These are phyloP conservation scores for Ctenopoma multispine DNA, from an alignment of 2,797 vertebrate species.

Conservation along the genomic window DNA sequence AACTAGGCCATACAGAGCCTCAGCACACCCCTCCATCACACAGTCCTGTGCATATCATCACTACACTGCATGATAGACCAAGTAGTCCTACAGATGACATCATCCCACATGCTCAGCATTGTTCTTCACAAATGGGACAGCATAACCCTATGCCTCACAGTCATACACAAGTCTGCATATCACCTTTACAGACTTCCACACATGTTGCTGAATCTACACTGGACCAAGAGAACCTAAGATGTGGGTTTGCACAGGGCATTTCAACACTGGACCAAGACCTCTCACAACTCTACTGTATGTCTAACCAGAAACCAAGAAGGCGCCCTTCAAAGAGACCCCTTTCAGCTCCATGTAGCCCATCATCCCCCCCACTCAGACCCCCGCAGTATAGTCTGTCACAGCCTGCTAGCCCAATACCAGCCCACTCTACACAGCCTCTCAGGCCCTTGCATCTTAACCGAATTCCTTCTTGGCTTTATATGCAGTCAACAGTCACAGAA, in stretches of 20 bases:
- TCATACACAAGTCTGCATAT: conserved; percentile 24
- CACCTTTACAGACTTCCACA: conserved; percentile 25
- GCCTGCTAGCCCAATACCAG: conserved; percentile 57
- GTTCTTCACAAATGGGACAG: neutral
- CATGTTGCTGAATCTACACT: conserved; percentile 50
- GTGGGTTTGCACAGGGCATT: conserved; percentile 27
- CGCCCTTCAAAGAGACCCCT: conserved; percentile 2
- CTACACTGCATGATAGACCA: neutral
- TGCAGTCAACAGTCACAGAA: neutral
- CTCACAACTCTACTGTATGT: conserved; percentile 14
- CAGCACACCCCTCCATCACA: conserved; percentile 5
- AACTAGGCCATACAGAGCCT: conserved; percentile 6
- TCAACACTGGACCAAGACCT: conserved; percentile 64
- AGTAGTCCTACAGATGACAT: neutral
- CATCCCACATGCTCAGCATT: conserved; percentile 18
- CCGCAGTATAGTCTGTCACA: conserved; percentile 54
- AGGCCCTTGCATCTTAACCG: conserved; percentile 14
- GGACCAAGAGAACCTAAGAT: conserved; percentile 53
- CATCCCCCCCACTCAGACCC: conserved; percentile 16
- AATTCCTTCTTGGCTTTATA: conserved; percentile 6
- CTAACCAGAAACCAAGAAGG: conserved; percentile 10
- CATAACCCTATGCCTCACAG: conserved; percentile 7
- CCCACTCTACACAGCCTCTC: neutral
- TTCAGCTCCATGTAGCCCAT: conserved; percentile 76
- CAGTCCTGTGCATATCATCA: conserved; percentile 22